Conservation (phyloP, 2,888 invertebrate genomes). For the Drosophila mettleri region DNA sequence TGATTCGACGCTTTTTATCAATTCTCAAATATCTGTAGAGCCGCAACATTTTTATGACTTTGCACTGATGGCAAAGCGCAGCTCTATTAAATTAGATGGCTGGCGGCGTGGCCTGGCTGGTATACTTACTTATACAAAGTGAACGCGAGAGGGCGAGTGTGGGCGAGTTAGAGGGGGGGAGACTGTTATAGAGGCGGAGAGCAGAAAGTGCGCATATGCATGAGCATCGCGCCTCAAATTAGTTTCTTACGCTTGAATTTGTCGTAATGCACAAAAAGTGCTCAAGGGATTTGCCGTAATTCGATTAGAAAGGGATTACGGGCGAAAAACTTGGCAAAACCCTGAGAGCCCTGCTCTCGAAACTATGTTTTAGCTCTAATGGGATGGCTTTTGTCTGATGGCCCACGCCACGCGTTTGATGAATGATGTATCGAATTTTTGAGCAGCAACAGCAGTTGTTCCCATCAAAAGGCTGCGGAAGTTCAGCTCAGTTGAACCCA, state of each 20-base stretch:
- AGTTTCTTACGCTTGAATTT: slow-evolving; percentile 79
- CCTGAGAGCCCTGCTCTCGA: slow-evolving; percentile 33
- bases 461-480: slow-evolving; percentile 58
- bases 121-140: neutral
- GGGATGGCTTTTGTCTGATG: slow-evolving; percentile 57
- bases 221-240: slow-evolving; percentile 70
- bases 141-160: no score
- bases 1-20: slow-evolving; percentile 74
- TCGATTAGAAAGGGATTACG: slow-evolving; percentile 80
- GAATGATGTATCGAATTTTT: slow-evolving; percentile 78
- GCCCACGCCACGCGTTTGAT: slow-evolving; percentile 63
- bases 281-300: slow-evolving; percentile 74
- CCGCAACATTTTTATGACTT: slow-evolving; percentile 72
- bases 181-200: neutral
- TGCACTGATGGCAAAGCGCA: slow-evolving; percentile 36
- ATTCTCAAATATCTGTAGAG: slow-evolving; percentile 69
- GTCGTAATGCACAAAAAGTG: slow-evolving; percentile 66
- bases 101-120: neutral
- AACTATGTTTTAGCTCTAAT: slow-evolving; percentile 47
- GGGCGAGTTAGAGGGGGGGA: neutral
- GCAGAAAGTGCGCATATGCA: slow-evolving; percentile 69
- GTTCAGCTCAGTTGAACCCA: slow-evolving; percentile 42
- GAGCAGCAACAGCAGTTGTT: slow-evolving; percentile 47
- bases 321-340: slow-evolving; percentile 49
- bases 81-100: slow-evolving; percentile 60